Evolutionary conservation across 2,113 vertebrate species (phyloP), one percentile per base, ranked within the genome.

Genomic region (Mus spicilegus): DNA sequence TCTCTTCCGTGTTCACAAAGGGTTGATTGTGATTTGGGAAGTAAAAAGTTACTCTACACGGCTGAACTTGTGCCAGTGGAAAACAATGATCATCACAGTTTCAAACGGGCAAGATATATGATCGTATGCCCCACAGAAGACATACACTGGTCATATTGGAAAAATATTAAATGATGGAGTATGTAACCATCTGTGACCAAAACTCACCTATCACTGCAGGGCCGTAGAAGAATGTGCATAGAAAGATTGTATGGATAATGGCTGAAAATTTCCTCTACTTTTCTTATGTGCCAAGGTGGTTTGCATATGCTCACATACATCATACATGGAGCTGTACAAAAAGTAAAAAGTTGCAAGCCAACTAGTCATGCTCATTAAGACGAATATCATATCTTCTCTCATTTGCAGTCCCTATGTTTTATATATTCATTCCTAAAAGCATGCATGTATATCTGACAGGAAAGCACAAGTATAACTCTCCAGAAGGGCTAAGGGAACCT

Each of bases 111-210:
- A 72, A 13, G 76, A 70, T 75, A 90, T 39, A 61, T 36, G 36
- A 85, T 56, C n/a, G 17, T 26, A 70, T 67, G 30, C 4, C 24
- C 22, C 82, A n/a, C 0, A 49, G 61, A 86, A 51, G 65, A n/a
- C 5, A 10, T 78, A 28, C 75, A 73, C 0, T 13, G 61, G 77
- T 78, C 76, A 95, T 24, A 93, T 28, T 67, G 42, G 30, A 14
- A 93, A 95, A 90, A 54, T 28, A 91, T 67, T 19, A 86, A 87
- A 84, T 76, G 42, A 81, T n/a, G n/a, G 9, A 84, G 86, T 54
- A 10, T 84, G 77, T 22, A 54, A 54, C 69, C 69, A 81, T 4
- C 24, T 70, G n/a, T 65, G 36, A 94, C 82, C 70, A 73, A 72
- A 87, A 91, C 73, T 56, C 72, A 46, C n/a, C 30, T 56, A 70